Evolutionary conservation across 2,113 vertebrate species (phyloP), one percentile per base, ranked within the genome.

Genomic region (Ammodytes marinus): DNA sequence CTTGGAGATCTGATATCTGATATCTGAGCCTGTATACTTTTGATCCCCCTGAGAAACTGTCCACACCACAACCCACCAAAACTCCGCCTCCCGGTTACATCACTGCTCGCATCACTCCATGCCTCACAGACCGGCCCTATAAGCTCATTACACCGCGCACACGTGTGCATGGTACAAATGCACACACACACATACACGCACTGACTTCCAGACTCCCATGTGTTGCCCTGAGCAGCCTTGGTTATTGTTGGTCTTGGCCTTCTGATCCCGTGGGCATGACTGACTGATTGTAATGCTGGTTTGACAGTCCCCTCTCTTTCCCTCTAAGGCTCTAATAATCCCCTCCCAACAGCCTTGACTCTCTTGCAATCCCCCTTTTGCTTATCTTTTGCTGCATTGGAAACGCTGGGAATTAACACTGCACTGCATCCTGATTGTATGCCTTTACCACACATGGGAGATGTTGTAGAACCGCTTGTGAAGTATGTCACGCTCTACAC

Each of bases 1-100:
- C 74, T 72, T 81, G 84, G 64, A 60, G 27, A 27, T 27, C 27
- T 72, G 71, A 76, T 80, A 68, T 89, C 67, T 54, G 54, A 66
- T 40, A 73, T 69, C 82, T 13, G 35, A 60, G 60, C n/a, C n/a
- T n/a, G n/a, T n/a, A n/a, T 59, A 17, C 60, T 85, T 55, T 75
- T 74, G 67, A 86, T 89, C 84, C 85, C 73, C 78, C 72, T 74
- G 75, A 86, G 83, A 90, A 88, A 84, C 58, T 74, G 67, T 87
- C 74, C 75, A 67, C 55, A 77, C 70, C 69, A 69, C 68, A 61
- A 57, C 60, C 27, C 68, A 68, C 75, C 78, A 47, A 27, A 27
- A 79, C 19, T 12, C 82, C 47, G 39, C 83, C 82, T 86, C 70
- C 77, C 45, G 69, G 75, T 92, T 88, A 87, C 80, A 82, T 92